phyloP scores from a whole-genome alignment of 2,113 vertebrate species.

The Solenodon paradoxus region DNA sequence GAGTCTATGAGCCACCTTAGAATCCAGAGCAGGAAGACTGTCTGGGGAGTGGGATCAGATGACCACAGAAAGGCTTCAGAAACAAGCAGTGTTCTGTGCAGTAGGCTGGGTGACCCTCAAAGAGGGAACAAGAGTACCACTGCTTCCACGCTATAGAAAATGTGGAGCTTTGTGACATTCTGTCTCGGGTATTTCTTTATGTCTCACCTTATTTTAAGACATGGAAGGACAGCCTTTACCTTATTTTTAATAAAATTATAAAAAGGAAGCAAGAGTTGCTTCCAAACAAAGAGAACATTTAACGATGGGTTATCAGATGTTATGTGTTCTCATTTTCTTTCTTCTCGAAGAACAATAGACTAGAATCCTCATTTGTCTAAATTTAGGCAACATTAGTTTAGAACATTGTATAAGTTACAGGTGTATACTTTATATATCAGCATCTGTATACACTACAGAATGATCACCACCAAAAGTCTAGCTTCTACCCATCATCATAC shows the following conservation, averaged over 20 bases:
- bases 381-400: background rate
- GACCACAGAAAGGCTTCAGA: background rate
- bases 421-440: too few species aligned
- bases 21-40: background rate
- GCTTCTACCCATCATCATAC: background rate
- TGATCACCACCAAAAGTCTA: background rate
- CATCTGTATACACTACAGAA: background rate
- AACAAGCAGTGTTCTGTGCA: background rate
- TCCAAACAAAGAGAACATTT: background rate
- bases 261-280: background rate
- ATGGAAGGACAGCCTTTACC: background rate
- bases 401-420: background rate
- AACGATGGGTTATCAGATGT: background rate
- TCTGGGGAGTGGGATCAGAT: background rate
- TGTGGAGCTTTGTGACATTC: background rate
- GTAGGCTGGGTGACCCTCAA: background rate
- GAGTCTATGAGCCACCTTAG: background rate
- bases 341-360: background rate
- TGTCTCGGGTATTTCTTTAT: background rate
- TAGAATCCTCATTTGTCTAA: background rate
- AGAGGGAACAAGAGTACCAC: background rate
- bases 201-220: background rate
- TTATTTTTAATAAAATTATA: background rate
- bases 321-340: background rate
- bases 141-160: background rate